Conservation (phyloP, 2,113 vertebrate species). For the Nibea albiflora region DNA sequence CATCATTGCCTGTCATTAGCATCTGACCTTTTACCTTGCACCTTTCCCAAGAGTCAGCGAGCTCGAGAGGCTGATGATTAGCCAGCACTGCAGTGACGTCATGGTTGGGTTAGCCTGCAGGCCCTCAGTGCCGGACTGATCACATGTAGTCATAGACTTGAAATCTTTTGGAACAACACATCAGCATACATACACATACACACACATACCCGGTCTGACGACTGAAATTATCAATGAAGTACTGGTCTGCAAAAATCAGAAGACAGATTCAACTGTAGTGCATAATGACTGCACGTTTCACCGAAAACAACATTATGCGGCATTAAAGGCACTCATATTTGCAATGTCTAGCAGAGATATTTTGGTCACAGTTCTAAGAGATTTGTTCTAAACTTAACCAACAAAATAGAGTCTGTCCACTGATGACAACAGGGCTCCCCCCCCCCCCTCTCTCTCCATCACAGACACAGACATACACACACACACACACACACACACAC, state of each 20-base stretch:
- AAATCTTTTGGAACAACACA: too few relatives aligned
- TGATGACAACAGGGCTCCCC: neutral
- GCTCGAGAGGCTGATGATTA: conserved; percentile 8
- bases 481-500: neutral
- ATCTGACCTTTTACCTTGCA: conserved; percentile 61
- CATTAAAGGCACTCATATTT: too few relatives aligned
- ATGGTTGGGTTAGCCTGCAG: neutral
- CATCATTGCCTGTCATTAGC: conserved; percentile 61
- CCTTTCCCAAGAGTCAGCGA: neutral
- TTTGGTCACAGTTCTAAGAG: neutral
- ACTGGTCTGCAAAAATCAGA: neutral
- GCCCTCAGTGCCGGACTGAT: neutral
- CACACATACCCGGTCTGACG: neutral
- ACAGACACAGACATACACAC: neutral
- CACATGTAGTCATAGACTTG: neutral
- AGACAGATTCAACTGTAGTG: neutral
- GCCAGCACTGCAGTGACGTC: neutral
- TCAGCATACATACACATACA: too few relatives aligned
- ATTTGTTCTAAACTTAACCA: neutral
- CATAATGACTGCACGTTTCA: neutral
- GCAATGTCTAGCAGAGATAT: neutral
- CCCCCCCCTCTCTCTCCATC: too few relatives aligned
- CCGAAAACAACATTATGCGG: neutral
- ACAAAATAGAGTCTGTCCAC: neutral
- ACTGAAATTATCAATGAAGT: too few relatives aligned